Percentiles rank a stretch among this genome's conserved stretches.
phyloP scores from a whole-genome alignment of 2,797 vertebrate species.

The Diplodus sargus region DNA sequence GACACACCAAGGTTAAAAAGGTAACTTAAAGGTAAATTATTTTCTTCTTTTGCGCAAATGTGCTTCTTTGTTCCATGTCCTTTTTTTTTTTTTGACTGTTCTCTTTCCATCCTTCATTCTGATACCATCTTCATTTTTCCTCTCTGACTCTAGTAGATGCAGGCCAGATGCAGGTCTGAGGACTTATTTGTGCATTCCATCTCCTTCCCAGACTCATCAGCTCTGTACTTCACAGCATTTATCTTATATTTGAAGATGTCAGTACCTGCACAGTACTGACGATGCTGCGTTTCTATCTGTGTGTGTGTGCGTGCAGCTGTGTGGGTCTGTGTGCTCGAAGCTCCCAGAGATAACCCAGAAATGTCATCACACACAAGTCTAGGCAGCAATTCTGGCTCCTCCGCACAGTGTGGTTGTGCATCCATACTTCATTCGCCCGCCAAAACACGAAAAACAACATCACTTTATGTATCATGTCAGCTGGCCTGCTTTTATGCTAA shows the following conservation, averaged over 20 bases:
- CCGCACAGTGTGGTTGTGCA: constrained; percentile 42
- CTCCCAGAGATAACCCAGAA: constrained; percentile 82
- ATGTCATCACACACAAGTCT: constrained; percentile 78
- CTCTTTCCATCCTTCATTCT: neutral
- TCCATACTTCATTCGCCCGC: constrained; percentile 63
- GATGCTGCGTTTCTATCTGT: constrained; percentile 1
- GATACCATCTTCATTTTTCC: constrained; percentile 4
- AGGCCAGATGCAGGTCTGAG: constrained; percentile 38
- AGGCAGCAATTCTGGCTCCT: constrained; percentile 58
- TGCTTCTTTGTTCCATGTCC: neutral
- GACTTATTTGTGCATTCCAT: constrained; percentile 47
- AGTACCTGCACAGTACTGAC: constrained; percentile 3
- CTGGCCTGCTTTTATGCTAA: constrained; percentile 24
- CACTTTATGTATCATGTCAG: constrained; percentile 53
- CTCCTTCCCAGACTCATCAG: constrained; percentile 16
- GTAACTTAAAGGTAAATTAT: neutral
- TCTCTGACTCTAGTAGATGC: constrained; percentile 21
- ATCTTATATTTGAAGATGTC: constrained; percentile 40
- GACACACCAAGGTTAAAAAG: constrained; percentile 5
- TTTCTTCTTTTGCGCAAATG: constrained; percentile 3
- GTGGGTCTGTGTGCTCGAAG: constrained; percentile 49
- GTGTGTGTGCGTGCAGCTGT: constrained; percentile 20
- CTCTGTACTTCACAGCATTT: constrained; percentile 25
- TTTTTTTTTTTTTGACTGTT: neutral
- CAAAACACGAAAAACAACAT: constrained; percentile 47